phyloP scores from a whole-genome alignment of 2,888 invertebrate genomes.

The Melikaiella ostensackeni region DNA sequence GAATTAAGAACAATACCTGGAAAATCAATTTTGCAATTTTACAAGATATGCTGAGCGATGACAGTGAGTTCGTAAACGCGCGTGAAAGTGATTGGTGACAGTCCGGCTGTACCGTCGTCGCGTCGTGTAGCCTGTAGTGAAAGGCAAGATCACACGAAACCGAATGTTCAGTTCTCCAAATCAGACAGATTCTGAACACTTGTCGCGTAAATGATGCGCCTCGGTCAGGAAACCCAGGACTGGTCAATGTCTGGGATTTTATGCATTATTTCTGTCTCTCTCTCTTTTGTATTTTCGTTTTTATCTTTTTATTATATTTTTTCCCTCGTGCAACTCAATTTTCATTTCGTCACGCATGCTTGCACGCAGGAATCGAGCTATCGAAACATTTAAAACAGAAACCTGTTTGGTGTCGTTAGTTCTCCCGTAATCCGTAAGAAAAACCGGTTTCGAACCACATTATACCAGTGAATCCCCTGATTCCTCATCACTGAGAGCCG shows the following conservation, averaged over 20 bases:
- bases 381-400: constrained; percentile 21
- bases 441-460: constrained; percentile 30
- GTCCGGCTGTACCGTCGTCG: not conserved
- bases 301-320: not conserved
- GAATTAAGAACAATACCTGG: not conserved
- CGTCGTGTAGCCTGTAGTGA: constrained; percentile 23
- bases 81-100: constrained; percentile 61
- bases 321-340: constrained; percentile 13
- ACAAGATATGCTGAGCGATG: constrained; percentile 35
- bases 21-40: constrained; percentile 35
- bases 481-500: not conserved
- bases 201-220: constrained; percentile 5
- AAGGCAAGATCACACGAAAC: constrained; percentile 22
- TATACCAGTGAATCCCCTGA: constrained; percentile 30
- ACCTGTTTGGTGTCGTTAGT: constrained; percentile 32
- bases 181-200: constrained; percentile 12
- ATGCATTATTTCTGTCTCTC: not conserved
- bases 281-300: not conserved
- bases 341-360: constrained; percentile 18
- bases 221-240: not conserved
- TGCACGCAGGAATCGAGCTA: not conserved
- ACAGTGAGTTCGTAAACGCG: constrained; percentile 54
- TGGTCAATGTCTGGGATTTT: constrained; percentile 5
- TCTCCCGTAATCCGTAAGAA: constrained; percentile 11
- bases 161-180: constrained; percentile 3